Conservation (phyloP, 2,113 vertebrate genomes). For the Mugil cephalus region DNA sequence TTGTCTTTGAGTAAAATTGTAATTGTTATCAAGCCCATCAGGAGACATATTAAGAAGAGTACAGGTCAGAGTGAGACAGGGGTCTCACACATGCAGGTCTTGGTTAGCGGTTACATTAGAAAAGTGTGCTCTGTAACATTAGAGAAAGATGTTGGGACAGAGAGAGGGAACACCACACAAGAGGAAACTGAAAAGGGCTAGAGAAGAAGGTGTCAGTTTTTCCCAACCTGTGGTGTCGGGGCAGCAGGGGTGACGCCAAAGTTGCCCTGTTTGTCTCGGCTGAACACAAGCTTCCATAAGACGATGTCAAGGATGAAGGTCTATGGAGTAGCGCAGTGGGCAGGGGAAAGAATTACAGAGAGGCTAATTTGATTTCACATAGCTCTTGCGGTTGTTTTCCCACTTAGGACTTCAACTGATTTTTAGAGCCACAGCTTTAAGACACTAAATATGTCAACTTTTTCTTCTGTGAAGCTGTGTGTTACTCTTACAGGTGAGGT, state of each 20-base stretch:
- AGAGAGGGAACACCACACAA: constrained; percentile 62
- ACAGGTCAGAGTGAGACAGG: constrained; percentile 34
- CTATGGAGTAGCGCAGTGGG: constrained; percentile 92
- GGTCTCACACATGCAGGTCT: constrained; percentile 72
- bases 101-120: constrained; percentile 52
- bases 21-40: constrained; percentile 25
- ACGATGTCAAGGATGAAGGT: constrained; percentile 97
- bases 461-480: constrained; percentile 33
- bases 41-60: constrained; percentile 23
- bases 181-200: constrained; percentile 54
- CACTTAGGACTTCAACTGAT: constrained; percentile 33
- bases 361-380: constrained; percentile 83
- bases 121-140: constrained; percentile 25
- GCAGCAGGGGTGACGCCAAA: constrained; percentile 87
- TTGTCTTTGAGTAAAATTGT: background rate
- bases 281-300: constrained; percentile 99
- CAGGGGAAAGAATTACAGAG: constrained; percentile 88
- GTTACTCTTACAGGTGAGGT: constrained; percentile 53
- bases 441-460: constrained; percentile 11
- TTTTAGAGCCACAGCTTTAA: constrained; percentile 42
- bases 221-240: constrained; percentile 96
- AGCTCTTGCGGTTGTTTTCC: constrained; percentile 37
- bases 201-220: constrained; percentile 77
- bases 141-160: constrained; percentile 40
- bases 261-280: constrained; percentile 95